These are phyloP conservation scores for Grapholita molesta DNA, from an alignment of 1,140 invertebrate species.

Conservation along the genomic window DNA sequence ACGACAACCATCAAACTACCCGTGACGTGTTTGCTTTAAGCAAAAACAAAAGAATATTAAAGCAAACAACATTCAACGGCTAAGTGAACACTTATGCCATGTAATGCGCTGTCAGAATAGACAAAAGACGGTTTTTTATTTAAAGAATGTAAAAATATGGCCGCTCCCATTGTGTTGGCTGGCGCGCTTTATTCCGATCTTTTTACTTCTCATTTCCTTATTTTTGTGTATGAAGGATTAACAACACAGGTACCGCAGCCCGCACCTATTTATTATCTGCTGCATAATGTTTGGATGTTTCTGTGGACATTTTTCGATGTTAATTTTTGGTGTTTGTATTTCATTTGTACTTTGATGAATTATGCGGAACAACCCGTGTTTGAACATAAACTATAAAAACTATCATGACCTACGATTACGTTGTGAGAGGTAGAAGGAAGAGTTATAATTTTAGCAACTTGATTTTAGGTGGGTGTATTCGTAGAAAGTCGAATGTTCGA, in stretches of 20 bases:
- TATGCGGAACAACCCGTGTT: background rate
- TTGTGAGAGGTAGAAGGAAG: too few relatives aligned
- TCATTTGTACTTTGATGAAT: background rate
- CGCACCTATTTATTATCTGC: slow-evolving; percentile 39
- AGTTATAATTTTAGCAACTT: too few relatives aligned
- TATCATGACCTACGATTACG: too few relatives aligned
- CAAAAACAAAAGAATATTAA: slow-evolving; percentile 30
- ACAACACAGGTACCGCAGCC: slow-evolving; percentile 54
- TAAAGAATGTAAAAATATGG: slow-evolving; percentile 67
- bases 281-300: slow-evolving; percentile 31
- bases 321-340: slow-evolving; percentile 20
- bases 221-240: slow-evolving; percentile 68
- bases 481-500: too few relatives aligned
- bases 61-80: slow-evolving; percentile 42
- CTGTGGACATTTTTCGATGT: slow-evolving; percentile 8
- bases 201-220: slow-evolving; percentile 65
- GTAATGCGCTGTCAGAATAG: slow-evolving; percentile 60
- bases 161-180: slow-evolving; percentile 46
- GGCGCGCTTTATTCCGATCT: slow-evolving; percentile 55
- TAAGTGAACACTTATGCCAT: slow-evolving; percentile 59
- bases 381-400: background rate
- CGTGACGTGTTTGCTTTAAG: background rate
- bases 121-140: slow-evolving; percentile 57
- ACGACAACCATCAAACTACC: background rate
- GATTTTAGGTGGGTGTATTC: too few relatives aligned